Conservation (phyloP, 2,888 invertebrate genomes). For the Mimachlamys varia region DNA sequence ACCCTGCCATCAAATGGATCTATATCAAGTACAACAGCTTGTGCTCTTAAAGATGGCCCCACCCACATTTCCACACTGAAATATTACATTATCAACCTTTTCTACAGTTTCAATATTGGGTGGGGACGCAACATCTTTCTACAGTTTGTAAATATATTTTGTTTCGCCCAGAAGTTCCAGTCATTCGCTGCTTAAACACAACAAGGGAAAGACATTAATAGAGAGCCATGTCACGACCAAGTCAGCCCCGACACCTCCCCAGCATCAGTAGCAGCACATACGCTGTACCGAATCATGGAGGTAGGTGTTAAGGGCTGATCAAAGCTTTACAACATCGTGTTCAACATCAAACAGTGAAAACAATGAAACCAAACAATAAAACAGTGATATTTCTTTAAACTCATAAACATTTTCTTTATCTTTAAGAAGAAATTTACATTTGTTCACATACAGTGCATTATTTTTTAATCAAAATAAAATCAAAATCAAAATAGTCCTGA, state of each 20-base stretch:
- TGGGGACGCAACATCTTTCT: too few species aligned
- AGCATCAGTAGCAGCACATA: background rate
- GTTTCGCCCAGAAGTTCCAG: background rate
- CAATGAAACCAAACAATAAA: background rate
- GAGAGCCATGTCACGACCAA: constrained; percentile 18
- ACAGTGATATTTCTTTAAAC: background rate
- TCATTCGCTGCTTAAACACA: background rate
- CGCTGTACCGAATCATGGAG: background rate
- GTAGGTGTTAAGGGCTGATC: background rate
- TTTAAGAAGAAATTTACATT: background rate
- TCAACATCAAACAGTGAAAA: constrained; percentile 28
- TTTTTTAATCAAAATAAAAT: background rate
- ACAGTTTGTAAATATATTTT: too few species aligned
- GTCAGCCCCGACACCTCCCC: background rate
- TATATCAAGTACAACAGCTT: too few species aligned
- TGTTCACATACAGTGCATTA: background rate
- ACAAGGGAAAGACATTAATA: constrained; percentile 19
- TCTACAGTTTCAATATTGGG: too few species aligned
- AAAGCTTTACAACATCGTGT: constrained; percentile 26
- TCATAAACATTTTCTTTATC: background rate
- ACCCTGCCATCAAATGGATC: too few species aligned
- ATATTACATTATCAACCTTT: too few species aligned
- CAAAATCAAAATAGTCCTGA: background rate
- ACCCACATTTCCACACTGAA: too few species aligned
- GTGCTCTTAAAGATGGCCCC: too few species aligned